Evolutionary conservation across 2,113 vertebrate genomes (phyloP).

Genomic region (Amblyornis subalaris): DNA sequence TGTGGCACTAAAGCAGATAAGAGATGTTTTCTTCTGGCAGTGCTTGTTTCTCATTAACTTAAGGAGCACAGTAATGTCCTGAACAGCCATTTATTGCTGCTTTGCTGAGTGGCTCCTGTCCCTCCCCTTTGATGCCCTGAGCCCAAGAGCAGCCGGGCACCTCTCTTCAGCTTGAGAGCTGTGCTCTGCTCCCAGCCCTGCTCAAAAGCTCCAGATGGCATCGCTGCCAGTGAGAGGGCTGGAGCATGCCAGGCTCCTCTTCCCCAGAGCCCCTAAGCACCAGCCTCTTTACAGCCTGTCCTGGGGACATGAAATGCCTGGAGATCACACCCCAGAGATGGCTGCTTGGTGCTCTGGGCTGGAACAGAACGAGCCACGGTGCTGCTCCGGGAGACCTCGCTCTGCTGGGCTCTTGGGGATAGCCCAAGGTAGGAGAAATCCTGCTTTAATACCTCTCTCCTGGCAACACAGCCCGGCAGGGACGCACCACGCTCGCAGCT

Average conservation of each 20-base stretch:
- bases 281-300: not conserved
- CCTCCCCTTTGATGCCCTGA: not conserved
- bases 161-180: not conserved
- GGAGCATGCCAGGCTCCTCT: not conserved
- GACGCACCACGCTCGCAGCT: not conserved
- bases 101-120: slow-evolving; percentile 26
- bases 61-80: slow-evolving; percentile 58
- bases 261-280: not conserved
- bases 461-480: not conserved
- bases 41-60: slow-evolving; percentile 70
- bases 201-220: not conserved
- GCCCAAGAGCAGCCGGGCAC: not conserved
- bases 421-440: slow-evolving; percentile 21
- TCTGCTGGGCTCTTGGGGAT: not conserved
- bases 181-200: not conserved
- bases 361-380: not conserved
- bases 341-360: not conserved
- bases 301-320: not conserved
- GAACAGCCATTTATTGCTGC: slow-evolving; percentile 39
- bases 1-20: slow-evolving; percentile 66
- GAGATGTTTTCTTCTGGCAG: slow-evolving; percentile 66
- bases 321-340: not conserved
- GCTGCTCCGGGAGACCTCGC: not conserved
- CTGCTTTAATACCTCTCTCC: not conserved
- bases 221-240: not conserved